Base-by-base conservation (phyloP, 2,113 vertebrate genomes). In the Onychostruthus taczanowskii region DNA sequence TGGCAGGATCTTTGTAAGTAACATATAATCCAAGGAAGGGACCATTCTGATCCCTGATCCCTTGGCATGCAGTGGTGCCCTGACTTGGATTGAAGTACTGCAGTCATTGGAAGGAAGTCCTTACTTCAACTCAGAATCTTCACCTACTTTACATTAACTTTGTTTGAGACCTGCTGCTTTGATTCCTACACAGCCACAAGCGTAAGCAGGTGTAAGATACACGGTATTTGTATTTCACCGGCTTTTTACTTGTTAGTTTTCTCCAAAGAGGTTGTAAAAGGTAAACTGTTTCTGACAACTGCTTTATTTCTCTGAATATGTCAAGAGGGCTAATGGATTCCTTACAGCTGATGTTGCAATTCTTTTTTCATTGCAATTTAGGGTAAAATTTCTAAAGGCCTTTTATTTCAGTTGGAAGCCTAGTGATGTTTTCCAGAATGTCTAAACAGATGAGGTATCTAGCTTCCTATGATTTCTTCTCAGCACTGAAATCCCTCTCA, bases 401-500 rank as follows among this genome's bases (percentile, higher is more conserved):
- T 91, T 91, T 87, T 80, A 77, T 87, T 93, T 75, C 82, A 41
- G 47, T 52, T 89, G 87, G 74, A 84, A 91, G 74, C 67, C 62
- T 75, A 52, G 41, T 64, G 74, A 68, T 82, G n/a, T 82, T 93
- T 79, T 85, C 41, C 58, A 69, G 58, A 56, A 37, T 15, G 18
- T 58, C 43, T 62, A 61, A 94, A 49, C 55, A 76, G 75, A 67
- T 88, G 84, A 89, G 39, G 53, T 41, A 67, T 69, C n/a, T 44
- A 72, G 33, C 49, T 88, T 88, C 59, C 66, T 69, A 0, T 62
- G 28, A 49, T 76, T 69, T 70, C 21, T 90, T 89, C 56, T 93
- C 37, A 47, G 67, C 44, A 47, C 31, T 77, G 44, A 67, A 91
- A 55, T 59, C 35, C 30, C 12, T 84, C 27, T 93, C 31, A 69